Evolutionary conservation across 1,140 invertebrate species (phyloP).

Genomic region (Dolichoris vasculosae): DNA sequence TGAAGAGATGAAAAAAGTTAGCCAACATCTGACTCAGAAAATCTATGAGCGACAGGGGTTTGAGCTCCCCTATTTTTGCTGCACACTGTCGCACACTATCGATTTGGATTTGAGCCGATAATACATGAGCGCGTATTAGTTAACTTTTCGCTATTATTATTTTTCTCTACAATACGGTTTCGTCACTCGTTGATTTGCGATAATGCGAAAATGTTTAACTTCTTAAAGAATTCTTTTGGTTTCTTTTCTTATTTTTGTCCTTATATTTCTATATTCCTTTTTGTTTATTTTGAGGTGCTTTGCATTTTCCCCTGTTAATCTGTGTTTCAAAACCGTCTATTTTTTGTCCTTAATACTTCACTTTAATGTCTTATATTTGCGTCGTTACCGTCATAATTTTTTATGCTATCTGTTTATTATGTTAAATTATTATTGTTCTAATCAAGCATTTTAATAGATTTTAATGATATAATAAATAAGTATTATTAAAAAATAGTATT

Average conservation of each 20-base stretch:
- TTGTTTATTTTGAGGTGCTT: background rate
- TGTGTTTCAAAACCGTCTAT: too few relatives aligned
- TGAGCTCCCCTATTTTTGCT: slow-evolving; percentile 9
- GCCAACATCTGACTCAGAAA: background rate
- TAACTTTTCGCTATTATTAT: background rate
- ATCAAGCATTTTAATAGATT: too few relatives aligned
- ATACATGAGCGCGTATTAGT: background rate
- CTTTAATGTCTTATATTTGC: background rate
- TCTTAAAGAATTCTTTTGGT: background rate
- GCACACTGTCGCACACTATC: too few relatives aligned
- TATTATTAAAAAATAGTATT: too few relatives aligned
- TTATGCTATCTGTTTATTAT: too few relatives aligned
- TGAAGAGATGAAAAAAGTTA: background rate
- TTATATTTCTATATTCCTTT: background rate
- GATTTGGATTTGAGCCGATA: background rate
- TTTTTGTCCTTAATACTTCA: background rate
- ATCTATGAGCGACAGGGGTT: background rate
- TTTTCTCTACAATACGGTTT: background rate
- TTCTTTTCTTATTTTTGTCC: too few relatives aligned
- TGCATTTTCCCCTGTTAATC: background rate
- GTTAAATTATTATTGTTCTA: too few relatives aligned
- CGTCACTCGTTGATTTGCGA: background rate
- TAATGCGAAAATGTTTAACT: slow-evolving; percentile 25
- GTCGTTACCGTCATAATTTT: background rate
- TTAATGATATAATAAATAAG: too few relatives aligned